phyloP scores from a whole-genome alignment of 2,797 vertebrate species.

The Gymnothorax reevesii region DNA sequence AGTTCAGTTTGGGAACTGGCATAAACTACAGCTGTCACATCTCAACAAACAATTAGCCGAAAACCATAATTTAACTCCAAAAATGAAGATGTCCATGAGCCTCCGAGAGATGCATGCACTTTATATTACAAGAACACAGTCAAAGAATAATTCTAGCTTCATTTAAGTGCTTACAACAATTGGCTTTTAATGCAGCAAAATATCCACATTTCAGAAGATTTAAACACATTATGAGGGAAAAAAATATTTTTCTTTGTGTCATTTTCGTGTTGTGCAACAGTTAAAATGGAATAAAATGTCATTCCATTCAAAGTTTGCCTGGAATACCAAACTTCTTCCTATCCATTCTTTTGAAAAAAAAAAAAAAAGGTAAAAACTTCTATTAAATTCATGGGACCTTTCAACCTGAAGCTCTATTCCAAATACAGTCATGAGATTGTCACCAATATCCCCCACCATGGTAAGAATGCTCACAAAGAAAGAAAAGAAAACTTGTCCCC shows the following conservation, averaged over 20 bases:
- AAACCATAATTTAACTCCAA: background rate
- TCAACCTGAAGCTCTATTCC: too few relatives aligned
- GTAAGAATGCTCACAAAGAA: too few relatives aligned
- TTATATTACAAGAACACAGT: background rate
- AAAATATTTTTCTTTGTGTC: background rate
- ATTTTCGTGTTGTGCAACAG: background rate
- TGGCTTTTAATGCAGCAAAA: too few relatives aligned
- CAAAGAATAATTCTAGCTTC: background rate
- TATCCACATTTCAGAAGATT: background rate
- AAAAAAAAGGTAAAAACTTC: too few relatives aligned
- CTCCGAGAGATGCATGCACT: background rate
- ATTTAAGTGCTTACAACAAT: too few relatives aligned
- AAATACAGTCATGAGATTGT: too few relatives aligned
- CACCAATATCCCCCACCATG: too few relatives aligned
- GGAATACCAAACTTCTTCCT: too few relatives aligned
- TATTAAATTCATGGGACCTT: too few relatives aligned
- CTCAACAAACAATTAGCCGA: background rate
- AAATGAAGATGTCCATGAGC: background rate
- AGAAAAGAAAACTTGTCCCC: too few relatives aligned
- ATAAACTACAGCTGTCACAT: background rate
- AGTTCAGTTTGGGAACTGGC: background rate
- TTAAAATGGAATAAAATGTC: background rate
- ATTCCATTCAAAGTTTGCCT: too few relatives aligned
- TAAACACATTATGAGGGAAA: background rate
- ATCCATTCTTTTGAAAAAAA: too few relatives aligned